Conservation (phyloP, 2,888 invertebrate species). For the Microdon myrmicae region DNA sequence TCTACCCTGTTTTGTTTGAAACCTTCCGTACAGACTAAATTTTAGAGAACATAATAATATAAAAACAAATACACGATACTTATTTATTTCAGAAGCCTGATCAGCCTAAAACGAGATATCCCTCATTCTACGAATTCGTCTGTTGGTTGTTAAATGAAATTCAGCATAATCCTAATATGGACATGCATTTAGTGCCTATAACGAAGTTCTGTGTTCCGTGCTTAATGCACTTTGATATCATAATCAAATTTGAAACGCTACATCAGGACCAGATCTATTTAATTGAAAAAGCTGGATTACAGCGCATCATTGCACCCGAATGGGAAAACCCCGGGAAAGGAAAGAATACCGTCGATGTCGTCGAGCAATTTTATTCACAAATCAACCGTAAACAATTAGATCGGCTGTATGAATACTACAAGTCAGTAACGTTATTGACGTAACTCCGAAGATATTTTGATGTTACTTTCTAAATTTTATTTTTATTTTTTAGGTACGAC, state of each 20-base stretch:
- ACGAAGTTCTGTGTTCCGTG: slow-evolving; percentile 87
- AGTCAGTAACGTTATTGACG: slow-evolving; percentile 67
- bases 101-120: slow-evolving; percentile 71
- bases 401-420: slow-evolving; percentile 82
- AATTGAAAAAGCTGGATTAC: slow-evolving; percentile 79
- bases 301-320: slow-evolving; percentile 81
- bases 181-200: slow-evolving; percentile 91
- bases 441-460: too few species aligned
- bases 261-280: slow-evolving; percentile 85
- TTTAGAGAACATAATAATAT: too few species aligned
- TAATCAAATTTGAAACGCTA: slow-evolving; percentile 84
- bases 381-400: slow-evolving; percentile 79
- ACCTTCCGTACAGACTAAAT: too few species aligned
- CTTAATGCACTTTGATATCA: slow-evolving; percentile 82
- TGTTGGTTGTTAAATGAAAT: slow-evolving; percentile 80
- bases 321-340: slow-evolving; percentile 86
- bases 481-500: slow-evolving; percentile 76
- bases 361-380: slow-evolving; percentile 80
- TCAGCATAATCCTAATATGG: slow-evolving; percentile 70
- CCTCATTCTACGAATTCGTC: slow-evolving; percentile 84
- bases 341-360: slow-evolving; percentile 77
- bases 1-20: too few species aligned
- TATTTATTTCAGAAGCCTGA: slow-evolving; percentile 53
- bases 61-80: background rate
- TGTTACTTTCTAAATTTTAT: too few species aligned